These are phyloP conservation scores for Lasioglossum marginatum DNA, from an alignment of 2,888 invertebrate species.

Conservation along the genomic window DNA sequence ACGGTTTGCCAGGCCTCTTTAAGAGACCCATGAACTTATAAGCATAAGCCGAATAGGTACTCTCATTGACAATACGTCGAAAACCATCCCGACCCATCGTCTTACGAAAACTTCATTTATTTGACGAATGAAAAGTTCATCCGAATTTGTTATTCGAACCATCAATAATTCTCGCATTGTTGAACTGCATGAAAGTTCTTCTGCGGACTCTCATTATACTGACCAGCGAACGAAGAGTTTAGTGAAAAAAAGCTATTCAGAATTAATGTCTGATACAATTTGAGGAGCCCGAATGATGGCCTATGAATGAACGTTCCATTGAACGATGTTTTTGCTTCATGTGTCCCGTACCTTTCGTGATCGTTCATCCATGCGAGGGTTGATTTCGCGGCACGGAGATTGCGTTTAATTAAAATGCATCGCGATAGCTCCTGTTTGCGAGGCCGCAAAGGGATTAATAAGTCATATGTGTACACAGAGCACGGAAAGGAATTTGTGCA, in stretches of 20 bases:
- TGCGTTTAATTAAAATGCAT: conserved; percentile 72
- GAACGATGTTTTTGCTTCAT: conserved; percentile 26
- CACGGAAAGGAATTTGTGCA: conserved; percentile 39
- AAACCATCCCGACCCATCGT: too few species aligned
- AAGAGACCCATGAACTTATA: too few species aligned
- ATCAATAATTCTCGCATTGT: neutral
- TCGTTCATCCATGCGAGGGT: conserved; percentile 54
- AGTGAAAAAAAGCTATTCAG: too few species aligned
- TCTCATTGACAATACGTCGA: too few species aligned
- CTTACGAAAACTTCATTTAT: too few species aligned
- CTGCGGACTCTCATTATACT: neutral
- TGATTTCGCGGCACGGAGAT: conserved; percentile 54
- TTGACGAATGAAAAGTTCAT: too few species aligned
- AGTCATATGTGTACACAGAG: conserved; percentile 54
- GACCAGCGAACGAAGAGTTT: neutral
- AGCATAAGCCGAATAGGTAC: too few species aligned
- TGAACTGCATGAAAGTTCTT: neutral
- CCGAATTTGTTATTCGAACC: too few species aligned
- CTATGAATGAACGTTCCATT: conserved; percentile 5
- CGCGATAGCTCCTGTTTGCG: conserved; percentile 61
- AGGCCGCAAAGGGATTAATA: conserved; percentile 68
- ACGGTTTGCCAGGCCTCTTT: too few species aligned
- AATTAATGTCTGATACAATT: conserved; percentile 4
- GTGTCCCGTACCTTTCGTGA: conserved; percentile 44
- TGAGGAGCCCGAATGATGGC: neutral